Evolutionary conservation across 2,113 vertebrate species (phyloP).

Genomic region (Crotophaga sulcirostris): DNA sequence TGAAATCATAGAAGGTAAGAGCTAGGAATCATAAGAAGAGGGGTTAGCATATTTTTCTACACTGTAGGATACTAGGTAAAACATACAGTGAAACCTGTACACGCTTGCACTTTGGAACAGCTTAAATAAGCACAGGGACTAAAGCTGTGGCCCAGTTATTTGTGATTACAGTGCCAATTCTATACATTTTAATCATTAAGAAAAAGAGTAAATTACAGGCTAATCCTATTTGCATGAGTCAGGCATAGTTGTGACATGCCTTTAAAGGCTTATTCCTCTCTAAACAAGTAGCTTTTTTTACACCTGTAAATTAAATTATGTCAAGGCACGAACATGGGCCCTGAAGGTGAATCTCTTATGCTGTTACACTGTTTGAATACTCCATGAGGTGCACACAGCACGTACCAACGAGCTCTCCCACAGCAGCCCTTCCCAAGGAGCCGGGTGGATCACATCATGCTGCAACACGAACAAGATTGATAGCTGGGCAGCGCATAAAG

Average conservation of each 20-base stretch:
- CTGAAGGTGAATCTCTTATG: not conserved
- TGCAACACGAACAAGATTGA: not conserved
- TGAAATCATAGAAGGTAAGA: not conserved
- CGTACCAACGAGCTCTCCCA: not conserved
- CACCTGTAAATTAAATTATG: not conserved
- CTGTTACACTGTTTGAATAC: fast-evolving
- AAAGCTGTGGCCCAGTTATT: not conserved
- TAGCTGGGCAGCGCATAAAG: not conserved
- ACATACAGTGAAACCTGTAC: not conserved
- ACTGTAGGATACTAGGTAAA: not conserved
- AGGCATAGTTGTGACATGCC: not conserved
- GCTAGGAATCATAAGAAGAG: not conserved
- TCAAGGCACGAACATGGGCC: not conserved
- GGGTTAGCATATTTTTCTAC: not conserved
- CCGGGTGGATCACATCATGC: not conserved
- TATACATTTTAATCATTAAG: not conserved
- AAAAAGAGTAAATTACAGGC: not conserved
- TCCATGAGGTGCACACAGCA: not conserved
- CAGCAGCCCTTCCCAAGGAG: not conserved
- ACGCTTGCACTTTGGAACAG: not conserved
- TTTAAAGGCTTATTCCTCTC: not conserved
- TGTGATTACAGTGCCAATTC: not conserved
- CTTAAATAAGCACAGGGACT: not conserved
- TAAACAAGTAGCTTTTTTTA: not conserved
- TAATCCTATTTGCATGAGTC: not conserved